Conservation (phyloP, 2,113 vertebrate genomes). For the Pomatostomus ruficeps region DNA sequence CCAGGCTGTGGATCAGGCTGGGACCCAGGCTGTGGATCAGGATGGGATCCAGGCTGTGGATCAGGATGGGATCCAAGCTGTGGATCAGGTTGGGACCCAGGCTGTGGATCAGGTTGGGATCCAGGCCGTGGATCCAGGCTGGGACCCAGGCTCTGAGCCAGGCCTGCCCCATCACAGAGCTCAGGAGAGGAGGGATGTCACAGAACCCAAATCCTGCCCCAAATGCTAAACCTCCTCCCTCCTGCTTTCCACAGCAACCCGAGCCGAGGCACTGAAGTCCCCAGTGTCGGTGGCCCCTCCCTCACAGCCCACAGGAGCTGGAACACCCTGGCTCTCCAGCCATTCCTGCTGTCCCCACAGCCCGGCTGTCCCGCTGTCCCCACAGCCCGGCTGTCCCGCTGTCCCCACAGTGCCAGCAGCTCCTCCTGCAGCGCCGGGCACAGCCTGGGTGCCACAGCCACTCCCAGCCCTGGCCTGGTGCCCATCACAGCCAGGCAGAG, state of each 20-base stretch:
- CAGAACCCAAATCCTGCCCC: not conserved
- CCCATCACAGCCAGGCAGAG: not conserved
- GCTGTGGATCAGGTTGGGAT: fast-evolving
- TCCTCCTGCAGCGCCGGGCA: not conserved
- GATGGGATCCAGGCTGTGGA: not conserved
- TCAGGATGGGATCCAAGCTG: not conserved
- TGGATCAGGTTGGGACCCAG: not conserved
- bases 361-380: fast-evolving
- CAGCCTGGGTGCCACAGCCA: not conserved
- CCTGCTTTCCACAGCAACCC: not conserved
- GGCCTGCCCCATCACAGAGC: not conserved
- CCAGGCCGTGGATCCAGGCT: not conserved
- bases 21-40: not conserved
- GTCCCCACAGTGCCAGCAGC: not conserved
- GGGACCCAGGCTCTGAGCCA: not conserved
- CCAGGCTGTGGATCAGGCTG: fast-evolving
- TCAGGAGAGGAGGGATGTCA: not conserved
- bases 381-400: fast-evolving
- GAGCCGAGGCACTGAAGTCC: not conserved
- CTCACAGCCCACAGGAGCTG: not conserved
- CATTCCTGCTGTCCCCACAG: fast-evolving
- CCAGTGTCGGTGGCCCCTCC: fast-evolving
- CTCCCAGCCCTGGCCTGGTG: not conserved
- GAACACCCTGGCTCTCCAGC: too few relatives aligned
- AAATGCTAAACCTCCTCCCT: not conserved